Evolutionary conservation across 2,888 invertebrate species (phyloP), one percentile per base, ranked within the genome.

Genomic region (Leptopilina drosophilae): DNA sequence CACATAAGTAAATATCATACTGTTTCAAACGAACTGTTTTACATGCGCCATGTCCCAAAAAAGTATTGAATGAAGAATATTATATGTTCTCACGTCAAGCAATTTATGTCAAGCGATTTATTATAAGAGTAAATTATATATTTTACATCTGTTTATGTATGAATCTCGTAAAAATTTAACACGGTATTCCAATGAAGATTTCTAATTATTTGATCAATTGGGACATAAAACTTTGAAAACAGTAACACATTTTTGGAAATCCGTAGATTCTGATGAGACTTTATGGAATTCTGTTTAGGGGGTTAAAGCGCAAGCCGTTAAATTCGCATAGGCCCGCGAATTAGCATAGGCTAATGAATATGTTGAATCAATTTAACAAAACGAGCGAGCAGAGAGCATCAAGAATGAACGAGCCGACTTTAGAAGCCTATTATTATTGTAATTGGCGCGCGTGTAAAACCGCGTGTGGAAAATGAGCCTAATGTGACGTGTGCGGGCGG

Each of bases 311-410:
- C 64, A 80, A 82, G 80, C 81, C 81, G 82, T 78, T 83, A 82
- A 82, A 82, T 82, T 76, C 76, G 14, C 81, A 84, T 82, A 81
- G 82, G 76, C 78, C 76, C 46, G 40, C 79, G 81, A 82, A 91
- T 91, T 91, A 89, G 89, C 91, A 90, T 89, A 90, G 88, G 82
- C 89, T 90, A 91, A 91, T 91, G 91, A 91, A 91, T 90, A 90
- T 88, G 90, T 90, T 90, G 90, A 90, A 91, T 91, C 90, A 90
- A 90, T 91, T 89, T 89, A 83, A 86, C 84, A 88, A 90, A 91
- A 89, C 88, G 87, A 87, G 86, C 87, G 84, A 85, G 86, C 80
- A 84, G 81, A 83, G 82, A 80, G 84, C 83, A 84, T 84, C 85
- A 82, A 82, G 83, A 84, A 83, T 82, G 79, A 84, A 84, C 85